Base-by-base conservation (phyloP, 1,140 invertebrate species). In the Magallana ariakensis region DNA sequence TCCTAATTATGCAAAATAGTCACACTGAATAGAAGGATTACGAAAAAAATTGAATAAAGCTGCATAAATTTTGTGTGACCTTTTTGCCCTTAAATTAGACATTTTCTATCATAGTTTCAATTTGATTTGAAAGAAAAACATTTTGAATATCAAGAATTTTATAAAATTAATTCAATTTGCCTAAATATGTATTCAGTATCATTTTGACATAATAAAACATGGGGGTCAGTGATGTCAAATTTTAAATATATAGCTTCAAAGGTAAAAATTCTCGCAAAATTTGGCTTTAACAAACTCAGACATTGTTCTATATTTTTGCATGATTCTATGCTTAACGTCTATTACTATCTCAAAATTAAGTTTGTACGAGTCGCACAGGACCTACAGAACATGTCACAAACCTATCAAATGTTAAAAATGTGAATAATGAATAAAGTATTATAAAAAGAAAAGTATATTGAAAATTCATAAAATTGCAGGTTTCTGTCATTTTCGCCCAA, bases 321-420 rank as follows among this genome's bases (percentile, higher is more conserved):
- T 66, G 62, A 66, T 66, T 16, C 22, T 19, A 66, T 66, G 62
- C 62, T 19, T 7, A 66, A 66, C 19, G n/a, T 66, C n/a, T 66
- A 66, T 19, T 8, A 66, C 62, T 66, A 16, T 66, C 62, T 19
- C 33, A 66, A 66, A 66, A 19, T 26, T 66, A 26, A 19, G n/a
- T 66, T 66, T 66, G 15, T 66, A 8, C 5, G 22, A 66, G 62
- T 66, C 62, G 22, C 62, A 66, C 62, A 66, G 16, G 62, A 66
- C 62, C 1, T 66, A 66, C 19, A 66, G 62, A 66, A 66, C 62
- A 66, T 19, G 62, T 66, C 62, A 66, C 15, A 66, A 66, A 66
- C 19, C 62, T 66, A 66, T 66, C 62, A 66, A 66, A 66, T 66
- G 62, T 66, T 66, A 66, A 66, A 66, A 66, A 66, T 66, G 19